phyloP scores from a whole-genome alignment of 2,888 invertebrate species.

The Eupelmus urozonus region DNA sequence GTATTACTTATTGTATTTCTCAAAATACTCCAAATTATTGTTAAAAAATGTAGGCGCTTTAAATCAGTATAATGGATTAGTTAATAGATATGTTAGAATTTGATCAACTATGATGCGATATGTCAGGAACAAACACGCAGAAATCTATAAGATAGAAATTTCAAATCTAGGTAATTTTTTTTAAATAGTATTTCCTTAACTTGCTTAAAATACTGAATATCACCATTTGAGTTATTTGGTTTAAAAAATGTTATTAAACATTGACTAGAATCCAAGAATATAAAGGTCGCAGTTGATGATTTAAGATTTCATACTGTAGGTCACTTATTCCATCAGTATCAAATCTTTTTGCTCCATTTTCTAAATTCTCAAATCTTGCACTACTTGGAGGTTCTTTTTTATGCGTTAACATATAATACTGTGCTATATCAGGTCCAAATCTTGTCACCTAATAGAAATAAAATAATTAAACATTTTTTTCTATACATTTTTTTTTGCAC shows the following conservation, averaged over 20 bases:
- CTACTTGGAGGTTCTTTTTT: conserved; percentile 80
- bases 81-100: not conserved
- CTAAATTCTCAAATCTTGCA: conserved; percentile 71
- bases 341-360: conserved; percentile 71
- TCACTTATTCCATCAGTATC: conserved; percentile 74
- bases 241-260: conserved; percentile 63
- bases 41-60: no score
- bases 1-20: no score
- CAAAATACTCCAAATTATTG: no score
- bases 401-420: conserved; percentile 84
- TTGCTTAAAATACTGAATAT: conserved; percentile 17
- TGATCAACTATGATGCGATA: conserved; percentile 1
- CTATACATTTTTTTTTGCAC: no score
- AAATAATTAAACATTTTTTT: not conserved
- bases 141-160: conserved; percentile 10
- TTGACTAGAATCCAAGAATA: conserved; percentile 75
- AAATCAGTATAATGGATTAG: no score
- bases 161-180: conserved; percentile 16
- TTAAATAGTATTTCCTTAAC: not conserved
- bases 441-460: conserved; percentile 79
- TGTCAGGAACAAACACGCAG: conserved; percentile 10
- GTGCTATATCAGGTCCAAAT: conserved; percentile 84
- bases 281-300: conserved; percentile 72
- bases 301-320: conserved; percentile 73
- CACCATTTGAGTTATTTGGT: conserved; percentile 27